Conservation (phyloP, 30 jellyfish, hydroid and myxozoan species). For the Pelagia noctiluca region DNA sequence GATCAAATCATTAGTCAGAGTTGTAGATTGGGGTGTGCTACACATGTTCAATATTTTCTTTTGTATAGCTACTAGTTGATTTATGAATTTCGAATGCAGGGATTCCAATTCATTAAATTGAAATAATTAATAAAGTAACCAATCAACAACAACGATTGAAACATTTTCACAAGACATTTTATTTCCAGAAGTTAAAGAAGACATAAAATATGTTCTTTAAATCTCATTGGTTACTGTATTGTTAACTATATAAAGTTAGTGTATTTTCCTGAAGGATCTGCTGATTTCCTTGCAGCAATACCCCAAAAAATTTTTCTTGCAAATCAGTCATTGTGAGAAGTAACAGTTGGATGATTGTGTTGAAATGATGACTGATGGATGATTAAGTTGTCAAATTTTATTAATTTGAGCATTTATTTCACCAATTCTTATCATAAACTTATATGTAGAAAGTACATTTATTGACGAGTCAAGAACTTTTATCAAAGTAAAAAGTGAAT, state of each 20-base stretch:
- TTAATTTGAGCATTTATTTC: background rate
- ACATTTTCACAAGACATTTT: background rate
- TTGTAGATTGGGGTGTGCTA: constrained; percentile 35
- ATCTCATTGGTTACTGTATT: background rate
- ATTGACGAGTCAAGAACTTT: background rate
- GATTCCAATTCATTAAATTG: background rate
- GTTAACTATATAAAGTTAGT: no score
- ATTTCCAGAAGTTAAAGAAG: background rate
- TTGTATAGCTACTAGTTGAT: no score
- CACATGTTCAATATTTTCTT: background rate
- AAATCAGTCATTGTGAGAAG: no score
- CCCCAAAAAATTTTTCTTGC: background rate
- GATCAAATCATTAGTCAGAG: no score
- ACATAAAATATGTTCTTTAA: background rate
- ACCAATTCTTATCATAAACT: background rate
- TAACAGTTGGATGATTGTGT: background rate
- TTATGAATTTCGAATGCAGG: background rate
- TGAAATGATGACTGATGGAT: background rate
- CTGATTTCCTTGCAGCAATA: background rate
- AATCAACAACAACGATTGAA: background rate
- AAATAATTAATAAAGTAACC: background rate
- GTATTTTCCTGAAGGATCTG: background rate
- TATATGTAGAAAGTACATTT: background rate
- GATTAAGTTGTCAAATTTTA: background rate
- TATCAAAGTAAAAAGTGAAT: background rate